Evolutionary conservation across 2,888 invertebrate species (phyloP), one percentile per base, ranked within the genome.

Genomic region (Volucella bombylans): DNA sequence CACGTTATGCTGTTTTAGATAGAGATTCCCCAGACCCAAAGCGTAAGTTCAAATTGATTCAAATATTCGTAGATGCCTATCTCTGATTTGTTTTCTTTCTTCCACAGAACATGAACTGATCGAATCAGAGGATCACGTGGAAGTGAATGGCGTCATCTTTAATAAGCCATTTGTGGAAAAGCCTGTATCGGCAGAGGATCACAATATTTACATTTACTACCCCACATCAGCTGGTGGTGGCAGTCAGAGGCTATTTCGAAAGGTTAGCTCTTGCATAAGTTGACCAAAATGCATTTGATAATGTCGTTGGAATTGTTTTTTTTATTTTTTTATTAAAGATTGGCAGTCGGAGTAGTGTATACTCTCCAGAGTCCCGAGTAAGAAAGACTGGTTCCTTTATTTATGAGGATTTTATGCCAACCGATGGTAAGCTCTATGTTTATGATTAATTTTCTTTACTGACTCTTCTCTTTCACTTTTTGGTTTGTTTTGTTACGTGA

Each of bases 321-420:
- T 49, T 47, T 57, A 14, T 52, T 90, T 81, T 92, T 78, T 52
- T n/a, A 49, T 86, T 86, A 1, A 65, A 98, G 97, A 98, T 99
- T 91, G 99, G 99, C 87, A 98, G 98, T 91, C 95, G 99, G 74
- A 99, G 99, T 92, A 99, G 99, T 92, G 98, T 99, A 78, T 99
- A 99, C 92, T 99, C 98, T 0, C 97, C 98, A 8, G 98, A 98
- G 92, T 98, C 98, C 55, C 94, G 98, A 89, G 98, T 99, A 8
- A 94, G 99, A 72, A 98, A 98, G 92, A 97, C 97, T 62, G 99
- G 99, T 55, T 99, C 98, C 11, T 99, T 97, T 92, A 99, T 99
- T 90, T 99, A 99, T 92, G 99, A 99, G 94, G 99, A 99, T 92
- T 99, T 99, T 92, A 99, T 99, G 98, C 99, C 99, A 8, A 99